These are phyloP conservation scores for Octonoba sinensis DNA, from an alignment of 2,888 invertebrate genomes.

Conservation along the genomic window DNA sequence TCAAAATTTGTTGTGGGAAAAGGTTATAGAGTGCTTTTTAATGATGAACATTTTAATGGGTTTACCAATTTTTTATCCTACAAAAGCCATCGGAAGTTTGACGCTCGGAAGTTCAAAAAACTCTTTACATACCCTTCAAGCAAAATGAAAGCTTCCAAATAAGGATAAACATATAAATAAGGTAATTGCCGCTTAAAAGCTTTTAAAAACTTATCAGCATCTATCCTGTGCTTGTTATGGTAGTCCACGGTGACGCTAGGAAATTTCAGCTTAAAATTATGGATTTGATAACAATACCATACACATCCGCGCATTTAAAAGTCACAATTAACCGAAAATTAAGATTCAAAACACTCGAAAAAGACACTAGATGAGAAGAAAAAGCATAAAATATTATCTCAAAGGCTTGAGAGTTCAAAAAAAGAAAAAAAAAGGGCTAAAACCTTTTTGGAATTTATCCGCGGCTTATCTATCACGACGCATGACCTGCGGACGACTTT, in stretches of 20 bases:
- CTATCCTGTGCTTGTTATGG: too few relatives aligned
- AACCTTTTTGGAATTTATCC: conserved; percentile 2
- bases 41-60: too few relatives aligned
- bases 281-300: conserved; percentile 37
- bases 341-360: conserved; percentile 32
- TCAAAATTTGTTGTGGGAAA: too few relatives aligned
- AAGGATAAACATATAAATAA: too few relatives aligned
- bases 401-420: not conserved
- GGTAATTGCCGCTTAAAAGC: too few relatives aligned
- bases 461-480: conserved; percentile 29
- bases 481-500: conserved; percentile 37
- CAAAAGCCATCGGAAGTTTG: too few relatives aligned
- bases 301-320: conserved; percentile 47
- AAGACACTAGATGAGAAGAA: not conserved
- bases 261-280: conserved; percentile 17
- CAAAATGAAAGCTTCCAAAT: too few relatives aligned
- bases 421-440: not conserved
- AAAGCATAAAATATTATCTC: not conserved
- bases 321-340: conserved; percentile 54
- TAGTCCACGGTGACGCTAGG: conserved; percentile 26
- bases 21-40: too few relatives aligned
- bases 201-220: too few relatives aligned
- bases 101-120: too few relatives aligned
- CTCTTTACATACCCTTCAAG: too few relatives aligned
- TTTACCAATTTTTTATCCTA: too few relatives aligned